Evolutionary conservation across 2,113 vertebrate genomes (phyloP), one percentile per base, ranked within the genome.

Genomic region (Vicugna pacos): DNA sequence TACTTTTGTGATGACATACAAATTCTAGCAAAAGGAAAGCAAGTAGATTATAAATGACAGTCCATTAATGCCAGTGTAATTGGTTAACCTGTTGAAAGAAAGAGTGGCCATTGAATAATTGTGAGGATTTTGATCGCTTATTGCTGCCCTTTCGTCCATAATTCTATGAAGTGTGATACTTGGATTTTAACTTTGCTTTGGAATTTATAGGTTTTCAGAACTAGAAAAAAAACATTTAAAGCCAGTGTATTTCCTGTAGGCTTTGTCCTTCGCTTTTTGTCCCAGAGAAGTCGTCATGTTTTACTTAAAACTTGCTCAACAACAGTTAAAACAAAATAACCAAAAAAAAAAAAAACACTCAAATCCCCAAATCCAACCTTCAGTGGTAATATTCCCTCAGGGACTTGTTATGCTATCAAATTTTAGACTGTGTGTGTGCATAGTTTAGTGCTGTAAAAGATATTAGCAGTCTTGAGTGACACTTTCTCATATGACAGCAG

Each of bases 261-360:
- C 88, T 48, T 96, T 76, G 9, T 58, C 89, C 32, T 92, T 52
- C 64, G 67, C 65, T 80, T 91, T 50, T 70, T 87, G 26, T 42
- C 28, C n/a, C 28, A 67, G 38, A 65, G 91, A 80, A 96, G n/a
- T 52, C 2, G 4, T 20, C 83, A 3, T 58, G 6, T 81, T 80
- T 81, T 90, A 76, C 8, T 42, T 60, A 72, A 65, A 58, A n/a
- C 19, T 26, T 90, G 13, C 32, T 84, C 8, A 67, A 26, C 17
- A 54, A 28, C 8, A 72, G 35, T 24, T 32, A 22, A 48, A 70
- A 42, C 8, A 94, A 32, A 81, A 56, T 12, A 79, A 15, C 54
- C 13, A 67, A 48, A 54, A 54, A 38, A 24, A 24, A 19, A 30
- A 52, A 58, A 58, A 72, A 50, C 15, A 28, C 30, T 46, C 10